Evolutionary conservation across 1,140 invertebrate genomes (phyloP).

Genomic region (Plutomurus gul): DNA sequence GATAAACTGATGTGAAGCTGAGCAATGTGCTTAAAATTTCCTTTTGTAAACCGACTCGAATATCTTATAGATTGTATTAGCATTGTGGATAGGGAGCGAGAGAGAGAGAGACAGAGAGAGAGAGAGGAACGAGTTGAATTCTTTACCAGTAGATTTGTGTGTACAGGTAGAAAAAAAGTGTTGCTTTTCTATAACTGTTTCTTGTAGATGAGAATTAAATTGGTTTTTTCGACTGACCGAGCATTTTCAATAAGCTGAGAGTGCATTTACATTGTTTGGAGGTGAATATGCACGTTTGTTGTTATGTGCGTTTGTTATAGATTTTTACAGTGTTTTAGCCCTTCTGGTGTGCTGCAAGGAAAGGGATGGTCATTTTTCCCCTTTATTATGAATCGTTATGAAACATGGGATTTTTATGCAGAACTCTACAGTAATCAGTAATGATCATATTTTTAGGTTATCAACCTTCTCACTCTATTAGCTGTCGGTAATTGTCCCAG

Average conservation of each 20-base stretch:
- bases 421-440: neutral
- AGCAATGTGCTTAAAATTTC: neutral
- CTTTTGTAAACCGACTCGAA: neutral
- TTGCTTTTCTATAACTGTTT: too few species aligned
- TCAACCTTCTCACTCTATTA: constrained; percentile 18
- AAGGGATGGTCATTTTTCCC: neutral
- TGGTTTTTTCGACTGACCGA: too few species aligned
- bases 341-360: neutral
- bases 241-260: too few species aligned
- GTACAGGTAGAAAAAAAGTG: too few species aligned
- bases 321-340: neutral
- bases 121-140: neutral
- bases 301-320: neutral
- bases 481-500: neutral
- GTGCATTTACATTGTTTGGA: too few species aligned
- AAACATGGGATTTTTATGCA: neutral
- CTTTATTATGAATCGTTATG: neutral
- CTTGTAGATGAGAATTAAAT: too few species aligned
- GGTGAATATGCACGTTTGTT: neutral
- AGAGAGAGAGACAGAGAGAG: neutral
- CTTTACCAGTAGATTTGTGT: neutral
- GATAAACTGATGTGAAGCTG: neutral
- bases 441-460: constrained; percentile 5
- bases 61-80: neutral
- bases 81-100: neutral